Conservation (phyloP, 2,797 vertebrate species). For the Pogonophryne albipinna region DNA sequence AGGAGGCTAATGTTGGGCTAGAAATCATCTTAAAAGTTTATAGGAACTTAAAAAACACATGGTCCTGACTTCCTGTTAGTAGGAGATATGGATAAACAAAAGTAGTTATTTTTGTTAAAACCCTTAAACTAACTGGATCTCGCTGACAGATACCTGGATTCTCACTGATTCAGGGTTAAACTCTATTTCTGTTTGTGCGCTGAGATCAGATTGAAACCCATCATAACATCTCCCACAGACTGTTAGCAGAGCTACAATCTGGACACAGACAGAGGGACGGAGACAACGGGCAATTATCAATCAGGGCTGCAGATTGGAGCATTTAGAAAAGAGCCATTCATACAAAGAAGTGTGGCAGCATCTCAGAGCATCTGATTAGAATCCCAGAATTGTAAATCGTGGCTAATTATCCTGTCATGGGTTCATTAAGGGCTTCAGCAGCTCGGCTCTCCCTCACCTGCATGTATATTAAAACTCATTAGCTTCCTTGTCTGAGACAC, state of each 20-base stretch:
- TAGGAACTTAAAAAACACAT: background rate
- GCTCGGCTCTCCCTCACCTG: constrained; percentile 98
- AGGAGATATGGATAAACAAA: background rate
- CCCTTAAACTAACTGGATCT: no score
- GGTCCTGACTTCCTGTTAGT: background rate
- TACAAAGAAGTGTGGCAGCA: constrained; percentile 95
- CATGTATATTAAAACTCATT: constrained; percentile 99
- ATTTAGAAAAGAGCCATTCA: constrained; percentile 93
- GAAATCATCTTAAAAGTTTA: no score
- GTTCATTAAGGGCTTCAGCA: constrained; percentile 99
- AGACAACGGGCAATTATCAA: constrained; percentile 91
- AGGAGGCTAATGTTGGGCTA: no score
- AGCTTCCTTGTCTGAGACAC: constrained; percentile 98
- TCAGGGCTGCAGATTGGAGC: constrained; percentile 97
- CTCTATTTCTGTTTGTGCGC: constrained; percentile 12
- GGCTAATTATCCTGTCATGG: constrained; percentile 99
- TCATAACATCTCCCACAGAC: constrained; percentile 83
- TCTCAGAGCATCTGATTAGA: constrained; percentile 96
- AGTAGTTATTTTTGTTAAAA: no score
- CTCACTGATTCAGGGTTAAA: background rate
- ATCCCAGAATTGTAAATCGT: constrained; percentile 99
- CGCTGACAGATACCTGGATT: background rate
- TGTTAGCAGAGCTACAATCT: constrained; percentile 88
- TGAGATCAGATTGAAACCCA: constrained; percentile 82
- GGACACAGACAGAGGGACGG: constrained; percentile 14